Base-by-base conservation (phyloP, 2,113 vertebrate species). In the Abramis brama region DNA sequence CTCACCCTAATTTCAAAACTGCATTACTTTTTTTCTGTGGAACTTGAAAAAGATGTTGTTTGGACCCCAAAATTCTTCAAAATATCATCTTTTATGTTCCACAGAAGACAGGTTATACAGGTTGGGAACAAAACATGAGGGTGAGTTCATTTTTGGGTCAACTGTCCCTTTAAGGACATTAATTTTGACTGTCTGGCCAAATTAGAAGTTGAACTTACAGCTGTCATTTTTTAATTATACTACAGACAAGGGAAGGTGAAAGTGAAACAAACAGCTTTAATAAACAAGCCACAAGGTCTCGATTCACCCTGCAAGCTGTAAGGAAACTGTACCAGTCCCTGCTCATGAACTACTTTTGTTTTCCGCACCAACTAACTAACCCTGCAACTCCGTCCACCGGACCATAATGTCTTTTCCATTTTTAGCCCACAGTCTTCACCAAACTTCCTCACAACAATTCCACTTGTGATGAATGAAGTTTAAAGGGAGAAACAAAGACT, bases 351-450 rank as follows among this genome's bases (percentile, higher is more conserved):
- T 27, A 9, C 33, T 85, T 87, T 71, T 70, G 70, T 81, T 87
- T 68, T 84, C 80, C 85, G 11, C 27, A 47, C 36, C 36, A 66
- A 6, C 76, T 19, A 55, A 68, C 64, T 17, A 39, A 70, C 64
- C 33, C 12, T 30, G 64, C 25, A 75, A 50, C 47, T 19, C 66
- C n/a, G n/a, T n/a, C n/a, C n/a, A n/a, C n/a, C 50, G 10, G 64
- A 78, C 82, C 59, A 55, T 87, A 85, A 87, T 87, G 82, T 87
- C 45, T 87, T 87, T 87, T 85, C 86, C 86, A 87, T 87, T 87
- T 87, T 85, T 87, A 87, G 76, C 39, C 39, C 52, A n/a, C 47
- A 55, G 74, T 59, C 82, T 85, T 85, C 73, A 79, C 76, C 86
- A 87, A 84, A 87, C 86, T 85, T 87, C 86, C 86, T 87, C 43